These are phyloP conservation scores for Lysiphlebus fabarum DNA, from an alignment of 1,140 invertebrate genomes.

Conservation along the genomic window DNA sequence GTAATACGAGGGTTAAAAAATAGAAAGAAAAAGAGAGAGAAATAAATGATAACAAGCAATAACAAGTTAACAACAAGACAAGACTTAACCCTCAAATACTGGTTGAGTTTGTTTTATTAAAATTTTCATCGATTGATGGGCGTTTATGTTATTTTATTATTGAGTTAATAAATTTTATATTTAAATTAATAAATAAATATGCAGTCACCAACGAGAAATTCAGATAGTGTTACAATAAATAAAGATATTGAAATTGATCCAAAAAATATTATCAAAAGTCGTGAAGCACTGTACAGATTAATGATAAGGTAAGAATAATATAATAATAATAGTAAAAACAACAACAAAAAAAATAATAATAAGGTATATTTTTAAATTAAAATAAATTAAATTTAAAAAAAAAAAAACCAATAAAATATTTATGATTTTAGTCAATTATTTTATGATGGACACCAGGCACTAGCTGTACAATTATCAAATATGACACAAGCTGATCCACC, in stretches of 20 bases:
- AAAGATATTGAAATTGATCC: constrained; percentile 66
- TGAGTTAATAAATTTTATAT: no score
- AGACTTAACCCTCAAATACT: background rate
- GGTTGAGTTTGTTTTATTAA: no score
- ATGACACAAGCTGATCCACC: constrained; percentile 83
- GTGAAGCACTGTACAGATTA: constrained; percentile 78
- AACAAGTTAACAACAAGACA: constrained; percentile 5
- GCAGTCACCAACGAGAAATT: constrained; percentile 30
- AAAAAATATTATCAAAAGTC: constrained; percentile 74
- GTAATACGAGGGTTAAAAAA: background rate
- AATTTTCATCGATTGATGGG: constrained; percentile 25
- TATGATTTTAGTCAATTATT: constrained; percentile 77
- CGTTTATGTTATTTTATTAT: no score
- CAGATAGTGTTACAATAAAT: constrained; percentile 36
- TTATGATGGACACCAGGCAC: constrained; percentile 89
- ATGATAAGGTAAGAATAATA: constrained; percentile 89
- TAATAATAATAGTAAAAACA: no score
- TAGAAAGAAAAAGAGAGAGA: background rate
- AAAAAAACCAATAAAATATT: no score
- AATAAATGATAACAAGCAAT: constrained; percentile 4
- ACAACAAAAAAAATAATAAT: no score
- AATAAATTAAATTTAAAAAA: background rate
- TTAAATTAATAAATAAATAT: constrained; percentile 29
- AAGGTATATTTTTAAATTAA: no score
- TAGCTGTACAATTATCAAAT: constrained; percentile 80